Percentiles rank a stretch among this genome's conserved stretches.
Conservation (phyloP, 2,888 invertebrate species). For the Pterostichus madidus region DNA sequence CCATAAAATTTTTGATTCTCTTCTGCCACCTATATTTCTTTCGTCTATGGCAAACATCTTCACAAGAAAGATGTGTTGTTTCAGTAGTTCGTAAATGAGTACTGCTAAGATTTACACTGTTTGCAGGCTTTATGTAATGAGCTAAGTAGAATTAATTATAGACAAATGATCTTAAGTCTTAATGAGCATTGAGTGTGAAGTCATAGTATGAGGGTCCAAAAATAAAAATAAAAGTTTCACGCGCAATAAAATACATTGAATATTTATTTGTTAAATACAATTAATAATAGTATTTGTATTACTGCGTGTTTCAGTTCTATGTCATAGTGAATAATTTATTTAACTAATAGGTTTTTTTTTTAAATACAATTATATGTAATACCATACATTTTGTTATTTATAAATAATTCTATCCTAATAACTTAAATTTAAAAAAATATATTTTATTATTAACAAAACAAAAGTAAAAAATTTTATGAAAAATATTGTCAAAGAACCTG, state of each 20-base stretch:
- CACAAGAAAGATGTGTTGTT: conserved; percentile 2
- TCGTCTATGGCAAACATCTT: conserved; percentile 54
- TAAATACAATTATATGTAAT: too few species aligned
- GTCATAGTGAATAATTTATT: too few species aligned
- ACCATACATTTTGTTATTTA: too few species aligned
- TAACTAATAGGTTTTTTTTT: too few species aligned
- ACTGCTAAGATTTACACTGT: conserved; percentile 22
- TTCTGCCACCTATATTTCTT: conserved; percentile 48
- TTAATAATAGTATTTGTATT: too few species aligned
- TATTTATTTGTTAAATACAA: neutral
- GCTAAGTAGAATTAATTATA: conserved; percentile 42
- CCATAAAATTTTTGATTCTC: conserved; percentile 62
- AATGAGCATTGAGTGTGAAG: neutral
- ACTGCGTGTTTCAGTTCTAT: too few species aligned
- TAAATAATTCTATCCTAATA: too few species aligned
- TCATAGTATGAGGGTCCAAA: conserved; percentile 40
- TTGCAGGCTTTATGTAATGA: conserved; percentile 54
- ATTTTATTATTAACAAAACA: too few species aligned
- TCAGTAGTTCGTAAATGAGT: neutral
- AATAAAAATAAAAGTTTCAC: conserved; percentile 33
- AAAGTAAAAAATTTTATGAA: too few species aligned
- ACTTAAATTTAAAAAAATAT: too few species aligned
- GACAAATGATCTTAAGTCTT: conserved; percentile 54
- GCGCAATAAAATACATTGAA: neutral
- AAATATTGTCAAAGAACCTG: too few species aligned